A percentile compares a stretch with the other conserved stretches of the same genome.
phyloP scores from a whole-genome alignment of 92 coral and sea anemone genomes.

The Phymanthus crucifer region DNA sequence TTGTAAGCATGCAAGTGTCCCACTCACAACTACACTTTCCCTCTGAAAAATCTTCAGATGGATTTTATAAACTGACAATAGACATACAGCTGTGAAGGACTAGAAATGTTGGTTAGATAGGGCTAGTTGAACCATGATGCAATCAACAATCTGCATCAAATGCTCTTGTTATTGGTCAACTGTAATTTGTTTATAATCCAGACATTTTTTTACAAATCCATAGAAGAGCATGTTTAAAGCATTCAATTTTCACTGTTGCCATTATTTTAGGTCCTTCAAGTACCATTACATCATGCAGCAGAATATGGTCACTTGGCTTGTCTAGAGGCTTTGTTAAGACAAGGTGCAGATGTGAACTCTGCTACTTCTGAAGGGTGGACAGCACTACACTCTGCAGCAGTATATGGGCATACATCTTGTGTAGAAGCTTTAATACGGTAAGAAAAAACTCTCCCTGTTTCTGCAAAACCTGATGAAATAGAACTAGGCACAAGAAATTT shows the following conservation, averaged over 20 bases:
- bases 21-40: too few species aligned
- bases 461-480: too few species aligned
- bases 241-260: neutral
- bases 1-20: too few species aligned
- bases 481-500: too few species aligned
- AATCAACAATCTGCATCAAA: too few species aligned
- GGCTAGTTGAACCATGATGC: too few species aligned
- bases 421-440: slow-evolving; percentile 96
- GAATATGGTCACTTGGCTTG: slow-evolving; percentile 91
- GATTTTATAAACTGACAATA: too few species aligned
- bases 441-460: too few species aligned
- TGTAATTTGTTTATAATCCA: too few species aligned
- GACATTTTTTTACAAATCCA: neutral
- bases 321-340: slow-evolving; percentile 83
- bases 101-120: neutral
- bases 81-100: too few species aligned
- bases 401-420: slow-evolving; percentile 84
- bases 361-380: slow-evolving; percentile 98
- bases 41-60: too few species aligned
- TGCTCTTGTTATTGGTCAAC: too few species aligned
- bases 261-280: slow-evolving; percentile 73
- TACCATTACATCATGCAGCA: slow-evolving; percentile 98
- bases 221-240: neutral
- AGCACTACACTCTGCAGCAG: slow-evolving; percentile 88
- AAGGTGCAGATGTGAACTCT: slow-evolving; percentile 94